These are phyloP conservation scores for Rhopalosiphum padi DNA, from an alignment of 1,140 invertebrate species.

Conservation along the genomic window DNA sequence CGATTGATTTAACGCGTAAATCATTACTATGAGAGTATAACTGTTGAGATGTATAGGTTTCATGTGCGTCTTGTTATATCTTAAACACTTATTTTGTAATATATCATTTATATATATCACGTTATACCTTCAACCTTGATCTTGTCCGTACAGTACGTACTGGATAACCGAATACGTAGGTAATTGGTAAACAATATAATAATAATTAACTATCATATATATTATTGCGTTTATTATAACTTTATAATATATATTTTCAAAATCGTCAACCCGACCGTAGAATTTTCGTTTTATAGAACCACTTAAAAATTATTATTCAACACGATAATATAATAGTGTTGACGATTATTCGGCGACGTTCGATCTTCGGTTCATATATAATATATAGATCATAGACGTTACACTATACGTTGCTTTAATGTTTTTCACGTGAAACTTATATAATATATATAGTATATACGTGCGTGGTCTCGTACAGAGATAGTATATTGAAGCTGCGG, in stretches of 20 bases:
- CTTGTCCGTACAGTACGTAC: not conserved
- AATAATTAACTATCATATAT: not conserved
- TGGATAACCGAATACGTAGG: not conserved
- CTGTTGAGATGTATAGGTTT: not conserved
- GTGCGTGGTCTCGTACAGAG: not conserved
- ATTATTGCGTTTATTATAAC: not conserved
- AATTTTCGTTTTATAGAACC: too few relatives aligned
- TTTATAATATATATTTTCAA: too few relatives aligned
- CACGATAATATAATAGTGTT: not conserved
- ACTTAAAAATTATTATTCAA: not conserved
- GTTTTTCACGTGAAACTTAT: not conserved
- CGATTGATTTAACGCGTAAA: not conserved
- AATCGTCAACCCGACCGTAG: too few relatives aligned
- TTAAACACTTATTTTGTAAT: too few relatives aligned
- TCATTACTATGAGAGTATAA: not conserved
- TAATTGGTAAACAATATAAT: not conserved
- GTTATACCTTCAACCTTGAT: not conserved
- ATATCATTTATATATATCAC: not conserved
- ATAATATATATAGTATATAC: not conserved
- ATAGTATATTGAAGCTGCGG: not conserved
- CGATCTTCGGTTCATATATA: not conserved
- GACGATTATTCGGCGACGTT: not conserved
- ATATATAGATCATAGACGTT: not conserved
- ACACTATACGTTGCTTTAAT: not conserved
- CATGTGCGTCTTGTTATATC: too few relatives aligned